A percentile compares a stretch with the other conserved stretches of the same genome.
phyloP scores from a whole-genome alignment of 1,140 invertebrate genomes.

The Archivesica marissinica region DNA sequence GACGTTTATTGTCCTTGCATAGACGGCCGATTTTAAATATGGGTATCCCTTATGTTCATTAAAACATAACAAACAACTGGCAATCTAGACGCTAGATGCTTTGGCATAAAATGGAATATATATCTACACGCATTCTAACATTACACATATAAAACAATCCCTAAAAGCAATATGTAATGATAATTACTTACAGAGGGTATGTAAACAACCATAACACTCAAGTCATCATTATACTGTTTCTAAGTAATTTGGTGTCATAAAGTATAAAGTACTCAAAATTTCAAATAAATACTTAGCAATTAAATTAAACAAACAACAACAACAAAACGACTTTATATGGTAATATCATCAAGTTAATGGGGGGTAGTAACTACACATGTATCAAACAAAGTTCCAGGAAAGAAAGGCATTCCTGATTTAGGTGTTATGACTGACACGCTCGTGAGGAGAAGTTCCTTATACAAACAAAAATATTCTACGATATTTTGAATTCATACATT shows the following conservation, averaged over 20 bases:
- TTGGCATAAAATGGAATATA: slow-evolving; percentile 33
- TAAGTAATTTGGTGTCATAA: not conserved
- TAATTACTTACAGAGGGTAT: slow-evolving; percentile 39
- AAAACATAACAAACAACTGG: slow-evolving; percentile 13
- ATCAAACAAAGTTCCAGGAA: not conserved
- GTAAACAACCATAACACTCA: slow-evolving; percentile 3
- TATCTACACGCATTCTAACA: slow-evolving; percentile 38
- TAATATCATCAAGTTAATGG: too few species aligned
- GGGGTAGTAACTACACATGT: too few species aligned
- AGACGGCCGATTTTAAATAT: slow-evolving; percentile 36
- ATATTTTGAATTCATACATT: not conserved
- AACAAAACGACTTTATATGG: not conserved
- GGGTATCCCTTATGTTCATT: slow-evolving; percentile 36
- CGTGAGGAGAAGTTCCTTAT: not conserved
- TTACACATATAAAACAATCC: slow-evolving; percentile 2
- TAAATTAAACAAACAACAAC: not conserved
- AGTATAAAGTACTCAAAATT: not conserved
- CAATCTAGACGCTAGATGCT: slow-evolving; percentile 40
- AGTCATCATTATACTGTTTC: not conserved
- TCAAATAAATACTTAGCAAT: not conserved
- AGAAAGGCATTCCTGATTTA: not conserved
- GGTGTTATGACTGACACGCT: too few species aligned
- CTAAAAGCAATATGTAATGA: slow-evolving; percentile 40
- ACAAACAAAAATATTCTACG: not conserved
- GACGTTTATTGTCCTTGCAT: slow-evolving; percentile 44